A percentile compares a stretch with the other conserved stretches of the same genome.
Conservation (phyloP, 2,797 vertebrate species). For the Macropus fuliginosus region DNA sequence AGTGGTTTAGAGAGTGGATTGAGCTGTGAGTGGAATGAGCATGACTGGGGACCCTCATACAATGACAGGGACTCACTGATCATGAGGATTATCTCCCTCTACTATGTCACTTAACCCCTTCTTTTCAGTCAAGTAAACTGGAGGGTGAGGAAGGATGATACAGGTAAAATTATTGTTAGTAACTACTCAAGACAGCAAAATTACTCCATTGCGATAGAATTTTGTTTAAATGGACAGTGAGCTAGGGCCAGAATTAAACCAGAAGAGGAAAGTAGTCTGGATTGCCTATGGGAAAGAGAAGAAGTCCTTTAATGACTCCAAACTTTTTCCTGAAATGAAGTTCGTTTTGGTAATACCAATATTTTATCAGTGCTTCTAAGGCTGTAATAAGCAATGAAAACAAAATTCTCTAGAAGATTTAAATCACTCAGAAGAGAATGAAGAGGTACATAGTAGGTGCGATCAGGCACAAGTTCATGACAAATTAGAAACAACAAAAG, state of each 20-base stretch:
- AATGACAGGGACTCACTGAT: background rate
- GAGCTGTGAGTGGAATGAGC: background rate
- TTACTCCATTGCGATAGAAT: background rate
- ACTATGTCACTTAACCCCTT: background rate
- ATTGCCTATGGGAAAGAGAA: background rate
- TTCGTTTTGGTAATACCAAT: background rate
- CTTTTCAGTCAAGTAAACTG: background rate
- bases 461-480: background rate
- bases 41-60: background rate
- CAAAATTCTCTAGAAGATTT: background rate
- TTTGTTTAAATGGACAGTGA: background rate
- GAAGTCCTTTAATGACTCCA: background rate
- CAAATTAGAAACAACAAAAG: background rate
- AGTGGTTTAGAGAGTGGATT: background rate
- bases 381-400: background rate
- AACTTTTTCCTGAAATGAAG: background rate
- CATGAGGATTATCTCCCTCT: background rate
- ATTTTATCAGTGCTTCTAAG: background rate
- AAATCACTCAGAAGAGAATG: background rate
- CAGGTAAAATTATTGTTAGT: slow-evolving; percentile 1
- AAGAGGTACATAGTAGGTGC: background rate
- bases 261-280: background rate
- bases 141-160: background rate
- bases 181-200: background rate
- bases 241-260: background rate